Evolutionary conservation across 2,888 invertebrate species (phyloP).

Genomic region (Asteroscopus sphinx): DNA sequence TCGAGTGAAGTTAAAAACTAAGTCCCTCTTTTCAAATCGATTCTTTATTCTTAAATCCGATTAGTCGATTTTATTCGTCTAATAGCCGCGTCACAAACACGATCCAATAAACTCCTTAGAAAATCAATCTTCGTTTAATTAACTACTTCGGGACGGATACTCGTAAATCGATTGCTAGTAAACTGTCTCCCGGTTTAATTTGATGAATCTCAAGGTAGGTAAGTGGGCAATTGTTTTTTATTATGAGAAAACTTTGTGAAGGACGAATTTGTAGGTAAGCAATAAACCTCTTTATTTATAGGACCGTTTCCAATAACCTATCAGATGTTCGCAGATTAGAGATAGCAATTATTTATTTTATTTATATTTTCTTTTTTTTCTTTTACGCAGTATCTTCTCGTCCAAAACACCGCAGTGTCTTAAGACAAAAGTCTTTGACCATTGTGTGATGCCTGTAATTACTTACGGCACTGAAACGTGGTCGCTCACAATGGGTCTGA

Average conservation of each 20-base stretch:
- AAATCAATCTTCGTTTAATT: constrained; percentile 64
- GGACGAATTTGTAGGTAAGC: constrained; percentile 12
- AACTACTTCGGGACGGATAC: constrained; percentile 56
- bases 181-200: constrained; percentile 56
- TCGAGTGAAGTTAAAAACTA: constrained; percentile 9
- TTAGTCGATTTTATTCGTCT: constrained; percentile 45
- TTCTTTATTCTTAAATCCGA: constrained; percentile 30
- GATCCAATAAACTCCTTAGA: constrained; percentile 56
- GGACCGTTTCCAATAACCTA: no score
- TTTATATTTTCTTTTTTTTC: no score
- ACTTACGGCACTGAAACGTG: no score
- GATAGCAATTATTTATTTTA: no score
- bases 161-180: constrained; percentile 54
- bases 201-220: constrained; percentile 48
- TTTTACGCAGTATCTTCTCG: no score
- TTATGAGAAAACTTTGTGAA: constrained; percentile 28
- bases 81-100: constrained; percentile 46
- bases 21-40: constrained; percentile 10
- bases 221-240: constrained; percentile 41
- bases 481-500: no score
- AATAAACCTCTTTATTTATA: no score
- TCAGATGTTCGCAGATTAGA: no score
- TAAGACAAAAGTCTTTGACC: no score
- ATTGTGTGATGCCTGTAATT: no score
- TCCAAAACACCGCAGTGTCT: no score